Evolutionary conservation across 1,140 invertebrate genomes (phyloP).

Genomic region (Rhyacophila brunnea): DNA sequence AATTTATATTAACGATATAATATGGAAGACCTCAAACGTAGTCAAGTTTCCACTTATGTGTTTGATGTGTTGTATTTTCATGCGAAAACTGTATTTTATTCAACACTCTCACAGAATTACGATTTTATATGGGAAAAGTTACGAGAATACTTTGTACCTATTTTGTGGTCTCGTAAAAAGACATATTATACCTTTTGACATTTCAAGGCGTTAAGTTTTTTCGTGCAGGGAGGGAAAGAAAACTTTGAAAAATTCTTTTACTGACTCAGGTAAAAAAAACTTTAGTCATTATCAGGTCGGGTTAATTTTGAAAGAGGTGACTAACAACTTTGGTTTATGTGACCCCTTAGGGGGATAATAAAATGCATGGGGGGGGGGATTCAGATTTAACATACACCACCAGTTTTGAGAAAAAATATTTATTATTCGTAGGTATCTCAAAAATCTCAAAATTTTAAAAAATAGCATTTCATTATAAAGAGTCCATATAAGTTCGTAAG

Average conservation of each 20-base stretch:
- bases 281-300: conserved; percentile 21
- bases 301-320: conserved; percentile 29
- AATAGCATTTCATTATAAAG: no score
- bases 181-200: conserved; percentile 20
- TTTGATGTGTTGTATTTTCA: conserved; percentile 3
- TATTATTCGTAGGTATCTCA: no score
- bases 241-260: background rate
- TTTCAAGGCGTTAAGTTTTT: conserved; percentile 20
- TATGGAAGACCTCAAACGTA: background rate
- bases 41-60: conserved; percentile 14
- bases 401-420: no score
- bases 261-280: conserved; percentile 15
- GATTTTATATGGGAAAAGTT: conserved; percentile 26
- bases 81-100: conserved; percentile 16
- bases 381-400: no score
- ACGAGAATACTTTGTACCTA: conserved; percentile 28
- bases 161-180: conserved; percentile 33
- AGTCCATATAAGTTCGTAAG: no score
- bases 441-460: no score
- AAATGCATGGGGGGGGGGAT: no score
- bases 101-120: conserved; percentile 12
- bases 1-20: conserved; percentile 1
- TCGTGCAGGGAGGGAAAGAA: conserved; percentile 9
- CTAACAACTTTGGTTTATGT: conserved; percentile 25
- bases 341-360: conserved; percentile 16